Base-by-base conservation (phyloP, 2,113 vertebrate species). In the Ameiurus melas region DNA sequence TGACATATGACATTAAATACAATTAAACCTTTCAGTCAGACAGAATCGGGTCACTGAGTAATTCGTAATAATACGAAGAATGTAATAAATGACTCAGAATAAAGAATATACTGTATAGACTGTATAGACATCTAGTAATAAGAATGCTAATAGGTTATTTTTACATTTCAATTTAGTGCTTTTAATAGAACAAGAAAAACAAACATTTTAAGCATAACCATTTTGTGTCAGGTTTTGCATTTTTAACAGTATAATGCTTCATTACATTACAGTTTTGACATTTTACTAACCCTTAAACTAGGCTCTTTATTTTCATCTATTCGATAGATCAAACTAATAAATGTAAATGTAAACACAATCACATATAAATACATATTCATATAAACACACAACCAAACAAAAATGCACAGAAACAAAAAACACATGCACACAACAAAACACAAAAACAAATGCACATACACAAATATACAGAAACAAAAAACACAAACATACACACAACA, bases 1-100 rank as follows among this genome's bases (percentile, higher is more conserved):
- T 83, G 85, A 88, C 55, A 47, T 88, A 60, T 71, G 78, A 39
- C 53, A 89, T 85, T 81, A 89, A 71, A 85, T 79, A 87, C 86
- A 77, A 87, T 81, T 33, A 53, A 62, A 30, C 60, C 19, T 80
- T 60, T 82, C 80, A 82, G 8, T 36, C 57, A 82, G 78, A 58
- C 20, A 16, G 33, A 83, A 83, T 62, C 12, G 22, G 80, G 58
- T 83, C 57, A 83, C 6, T 14, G 22, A 43, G 33, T 25, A 17
- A 43, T 25, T 60, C 3, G 20, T 25, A 83, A 43, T 39, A 14
- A 60, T 14, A 25, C 33, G 39, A 36, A 60, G 1, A 60, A 82
- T 6, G 55, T 36, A 33, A 58, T 82, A 39, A 81, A 81, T 27
- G 5, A 58, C 6, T 22, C 3, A 53, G 6, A 58, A 81, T 57